Base-by-base conservation (phyloP, 2,888 invertebrate species). In the Branchipolynoe longqiensis region DNA sequence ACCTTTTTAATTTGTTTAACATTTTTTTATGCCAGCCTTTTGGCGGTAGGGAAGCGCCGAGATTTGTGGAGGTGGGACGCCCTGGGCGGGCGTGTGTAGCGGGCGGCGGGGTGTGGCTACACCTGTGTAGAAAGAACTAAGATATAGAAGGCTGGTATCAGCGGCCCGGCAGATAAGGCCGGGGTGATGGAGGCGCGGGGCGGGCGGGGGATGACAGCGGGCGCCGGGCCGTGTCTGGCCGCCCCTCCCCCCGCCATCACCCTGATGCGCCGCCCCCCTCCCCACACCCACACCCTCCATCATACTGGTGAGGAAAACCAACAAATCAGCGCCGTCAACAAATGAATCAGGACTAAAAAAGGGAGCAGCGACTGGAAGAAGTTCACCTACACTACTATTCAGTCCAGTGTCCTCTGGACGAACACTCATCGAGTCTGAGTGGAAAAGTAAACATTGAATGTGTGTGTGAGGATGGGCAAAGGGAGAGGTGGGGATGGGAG, bases 121-220 rank as follows among this genome's bases (percentile, higher is more conserved):
- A 69, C 69, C 69, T 69, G 69, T 33, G 69, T 33, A 69, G 69
- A 69, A 36, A 69, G 25, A 14, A 38, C 36, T 38, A 3, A 25
- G 62, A 31, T 62, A 62, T 62, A 25, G 31, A n/a, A 3, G 18
- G 62, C 28, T 14, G 8, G 18, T 69, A 38, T 33, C 36, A 14
- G 2, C 1, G 62, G 62, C 3, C 2, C n/a, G 62, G 31, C n/a
- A 69, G 38, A 38, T 69, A 38, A 69, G 69, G 38, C 18, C 14
- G 38, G 69, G n/a, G 38, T 69, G 69, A 69, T 36, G 18, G 18
- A 69, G 69, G 69, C 69, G 12, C 22, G 4, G 69, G 38, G 36
- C 18, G 22, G 36, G 3, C 2, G 69, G 3, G n/a, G 6, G 4
- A 33, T 69, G 69, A 69, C 69, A 38, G 36, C 2, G 12, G 69